These are phyloP conservation scores for Archips xylosteana DNA, from an alignment of 2,888 invertebrate genomes.

Conservation along the genomic window DNA sequence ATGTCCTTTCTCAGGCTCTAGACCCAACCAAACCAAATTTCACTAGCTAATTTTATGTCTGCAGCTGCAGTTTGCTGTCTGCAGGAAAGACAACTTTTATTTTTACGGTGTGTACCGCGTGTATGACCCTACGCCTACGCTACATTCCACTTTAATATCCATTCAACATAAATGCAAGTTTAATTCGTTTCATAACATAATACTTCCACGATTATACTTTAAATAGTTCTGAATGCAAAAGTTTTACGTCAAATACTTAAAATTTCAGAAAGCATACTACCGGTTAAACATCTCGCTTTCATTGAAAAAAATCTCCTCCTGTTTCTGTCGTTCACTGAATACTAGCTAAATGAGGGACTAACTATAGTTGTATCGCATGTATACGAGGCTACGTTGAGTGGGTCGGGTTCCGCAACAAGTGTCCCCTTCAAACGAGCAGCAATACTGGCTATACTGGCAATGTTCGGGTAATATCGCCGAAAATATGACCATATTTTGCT, in stretches of 20 bases:
- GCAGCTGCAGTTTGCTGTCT: no score
- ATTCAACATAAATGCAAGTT: background rate
- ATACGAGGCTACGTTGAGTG: constrained; percentile 30
- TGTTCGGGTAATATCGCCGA: constrained; percentile 21
- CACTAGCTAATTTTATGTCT: no score
- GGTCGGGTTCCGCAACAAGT: constrained; percentile 36
- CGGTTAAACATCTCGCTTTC: background rate
- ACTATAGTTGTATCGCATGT: background rate
- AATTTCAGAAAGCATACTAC: background rate
- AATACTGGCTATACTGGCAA: constrained; percentile 16
- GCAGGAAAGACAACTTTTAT: no score
- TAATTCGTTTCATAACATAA: background rate
- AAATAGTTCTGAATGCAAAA: constrained; percentile 9
- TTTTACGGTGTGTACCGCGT: no score
- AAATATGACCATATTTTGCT: constrained; percentile 16
- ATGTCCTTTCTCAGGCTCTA: no score
- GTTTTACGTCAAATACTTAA: background rate
- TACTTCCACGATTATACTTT: background rate
- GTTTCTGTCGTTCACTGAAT: constrained; percentile 35
- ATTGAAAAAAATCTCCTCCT: constrained; percentile 18
- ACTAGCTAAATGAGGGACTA: constrained; percentile 34
- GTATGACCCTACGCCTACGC: background rate
- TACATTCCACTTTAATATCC: background rate
- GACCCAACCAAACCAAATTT: no score
- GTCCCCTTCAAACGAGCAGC: constrained; percentile 36